phyloP scores from a whole-genome alignment of 1,140 invertebrate genomes.

The Dermatophagoides farinae region DNA sequence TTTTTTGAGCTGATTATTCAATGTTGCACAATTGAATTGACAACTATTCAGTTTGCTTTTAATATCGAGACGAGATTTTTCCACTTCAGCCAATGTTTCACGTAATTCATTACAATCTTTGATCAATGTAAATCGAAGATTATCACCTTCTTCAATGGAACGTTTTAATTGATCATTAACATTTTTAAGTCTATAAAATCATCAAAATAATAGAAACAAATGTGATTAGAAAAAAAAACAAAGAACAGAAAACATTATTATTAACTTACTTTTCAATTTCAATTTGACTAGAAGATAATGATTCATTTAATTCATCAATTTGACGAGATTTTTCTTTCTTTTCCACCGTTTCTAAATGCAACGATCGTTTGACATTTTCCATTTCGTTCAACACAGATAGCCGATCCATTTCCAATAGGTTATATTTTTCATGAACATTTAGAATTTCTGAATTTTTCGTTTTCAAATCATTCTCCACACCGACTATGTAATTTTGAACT shows the following conservation, averaged over 20 bases:
- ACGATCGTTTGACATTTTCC: not conserved
- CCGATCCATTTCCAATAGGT: not conserved
- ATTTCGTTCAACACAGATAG: not conserved
- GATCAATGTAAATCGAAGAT: not conserved
- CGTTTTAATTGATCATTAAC: not conserved
- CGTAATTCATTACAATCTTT: not conserved
- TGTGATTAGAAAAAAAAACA: not conserved
- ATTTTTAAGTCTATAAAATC: constrained; percentile 5
- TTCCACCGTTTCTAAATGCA: not conserved
- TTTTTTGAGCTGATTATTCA: not conserved
- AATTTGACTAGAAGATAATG: not conserved
- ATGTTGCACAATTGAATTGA: not conserved
- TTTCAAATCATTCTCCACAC: not conserved
- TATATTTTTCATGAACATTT: not conserved
- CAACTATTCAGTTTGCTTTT: not conserved
- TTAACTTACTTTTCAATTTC: not conserved
- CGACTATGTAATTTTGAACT: not conserved
- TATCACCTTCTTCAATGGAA: not conserved
- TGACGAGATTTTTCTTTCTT: not conserved
- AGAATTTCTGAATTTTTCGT: not conserved
- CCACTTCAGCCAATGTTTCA: not conserved
- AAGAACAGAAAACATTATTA: not conserved
- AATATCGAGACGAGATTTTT: not conserved
- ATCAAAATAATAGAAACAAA: not conserved
- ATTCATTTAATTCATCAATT: not conserved